Percentiles rank a stretch among this genome's conserved stretches.
Conservation (phyloP, 92 coral and sea anemone genomes). For the Palythoa grandis region DNA sequence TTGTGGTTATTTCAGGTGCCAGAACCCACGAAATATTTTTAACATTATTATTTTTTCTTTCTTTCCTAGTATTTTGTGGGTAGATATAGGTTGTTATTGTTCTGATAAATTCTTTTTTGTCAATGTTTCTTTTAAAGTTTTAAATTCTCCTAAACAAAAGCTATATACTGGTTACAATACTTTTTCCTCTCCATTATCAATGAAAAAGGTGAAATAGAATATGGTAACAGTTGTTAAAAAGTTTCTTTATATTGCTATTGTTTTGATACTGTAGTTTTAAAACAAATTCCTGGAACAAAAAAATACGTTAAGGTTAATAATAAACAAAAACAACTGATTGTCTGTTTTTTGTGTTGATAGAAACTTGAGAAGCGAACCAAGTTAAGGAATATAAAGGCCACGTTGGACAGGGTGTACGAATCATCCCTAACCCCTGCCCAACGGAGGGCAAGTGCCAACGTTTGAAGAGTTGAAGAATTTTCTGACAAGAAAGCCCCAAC, state of each 20-base stretch:
- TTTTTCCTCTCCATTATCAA: too few relatives aligned
- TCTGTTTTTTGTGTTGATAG: background rate
- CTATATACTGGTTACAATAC: too few relatives aligned
- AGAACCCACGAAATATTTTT: too few relatives aligned
- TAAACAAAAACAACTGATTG: background rate
- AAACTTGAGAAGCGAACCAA: constrained; percentile 9
- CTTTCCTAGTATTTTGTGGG: background rate
- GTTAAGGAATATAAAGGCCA: background rate
- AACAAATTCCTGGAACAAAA: too few relatives aligned
- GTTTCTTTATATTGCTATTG: constrained; percentile 12
- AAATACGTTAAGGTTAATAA: background rate
- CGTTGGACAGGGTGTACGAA: background rate
- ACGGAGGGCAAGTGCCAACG: background rate
- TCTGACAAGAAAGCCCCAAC: background rate
- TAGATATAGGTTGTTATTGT: background rate
- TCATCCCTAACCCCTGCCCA: background rate
- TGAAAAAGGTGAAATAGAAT: background rate
- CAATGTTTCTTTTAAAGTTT: too few relatives aligned
- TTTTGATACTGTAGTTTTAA: too few relatives aligned
- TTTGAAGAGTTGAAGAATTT: background rate
- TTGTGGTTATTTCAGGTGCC: too few relatives aligned
- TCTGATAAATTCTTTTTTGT: too few relatives aligned
- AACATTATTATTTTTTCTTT: background rate
- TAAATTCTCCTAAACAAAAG: too few relatives aligned
- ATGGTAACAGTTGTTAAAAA: background rate